These are phyloP conservation scores for Elgonia sp. DNA, from an alignment of 2,888 invertebrate species.

Conservation along the genomic window DNA sequence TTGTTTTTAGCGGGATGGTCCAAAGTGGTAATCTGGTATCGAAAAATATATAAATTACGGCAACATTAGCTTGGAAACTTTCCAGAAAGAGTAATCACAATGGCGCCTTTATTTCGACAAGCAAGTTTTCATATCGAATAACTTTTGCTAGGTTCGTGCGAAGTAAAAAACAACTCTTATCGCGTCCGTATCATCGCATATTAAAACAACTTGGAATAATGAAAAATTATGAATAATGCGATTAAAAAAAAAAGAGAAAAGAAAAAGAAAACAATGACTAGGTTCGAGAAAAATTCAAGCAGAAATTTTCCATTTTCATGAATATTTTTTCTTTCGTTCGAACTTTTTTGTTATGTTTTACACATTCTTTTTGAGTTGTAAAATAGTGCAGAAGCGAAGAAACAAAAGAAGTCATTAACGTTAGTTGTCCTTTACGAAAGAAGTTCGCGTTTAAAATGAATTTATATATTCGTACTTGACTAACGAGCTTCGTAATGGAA, in stretches of 20 bases:
- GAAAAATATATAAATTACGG: constrained; percentile 82
- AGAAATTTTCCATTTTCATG: not conserved
- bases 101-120: constrained; percentile 60
- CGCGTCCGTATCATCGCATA: constrained; percentile 20
- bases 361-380: constrained; percentile 11
- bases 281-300: constrained; percentile 15
- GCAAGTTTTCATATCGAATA: constrained; percentile 84
- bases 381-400: constrained; percentile 32
- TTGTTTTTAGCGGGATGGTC: not conserved
- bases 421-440: constrained; percentile 55
- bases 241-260: too few relatives aligned
- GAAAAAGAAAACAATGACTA: constrained; percentile 13
- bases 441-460: constrained; percentile 62
- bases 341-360: too few relatives aligned
- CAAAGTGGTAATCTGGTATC: constrained; percentile 74
- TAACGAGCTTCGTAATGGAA: constrained; percentile 67
- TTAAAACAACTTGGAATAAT: constrained; percentile 32
- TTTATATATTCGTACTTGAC: constrained; percentile 67
- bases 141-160: constrained; percentile 83
- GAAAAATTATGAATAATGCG: constrained; percentile 39
- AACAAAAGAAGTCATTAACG: constrained; percentile 60
- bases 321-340: too few relatives aligned
- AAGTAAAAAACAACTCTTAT: constrained; percentile 49
- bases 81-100: constrained; percentile 62
- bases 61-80: constrained; percentile 54